phyloP scores from a whole-genome alignment of 2,113 vertebrate species.

The Megaleporinus macrocephalus region DNA sequence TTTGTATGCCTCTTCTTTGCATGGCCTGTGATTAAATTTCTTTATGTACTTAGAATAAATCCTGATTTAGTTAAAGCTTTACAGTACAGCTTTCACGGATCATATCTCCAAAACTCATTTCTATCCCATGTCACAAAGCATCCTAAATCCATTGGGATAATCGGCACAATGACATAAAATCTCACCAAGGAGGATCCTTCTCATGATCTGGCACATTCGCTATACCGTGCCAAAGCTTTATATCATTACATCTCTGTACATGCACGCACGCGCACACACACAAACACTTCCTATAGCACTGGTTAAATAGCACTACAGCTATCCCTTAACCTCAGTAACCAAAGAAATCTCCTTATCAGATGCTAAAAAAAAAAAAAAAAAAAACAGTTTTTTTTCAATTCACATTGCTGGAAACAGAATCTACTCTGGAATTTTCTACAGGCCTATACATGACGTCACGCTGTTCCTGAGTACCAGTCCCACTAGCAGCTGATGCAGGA shows the following conservation, averaged over 20 bases:
- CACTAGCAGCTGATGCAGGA: neutral
- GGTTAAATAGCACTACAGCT: neutral
- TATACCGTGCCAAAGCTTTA: neutral
- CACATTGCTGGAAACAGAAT: neutral
- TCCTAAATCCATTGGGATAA: slow-evolving; percentile 74
- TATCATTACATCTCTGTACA: neutral
- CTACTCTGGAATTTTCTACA: neutral
- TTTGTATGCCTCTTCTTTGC: neutral
- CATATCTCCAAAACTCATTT: slow-evolving; percentile 68
- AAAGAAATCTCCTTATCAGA: neutral
- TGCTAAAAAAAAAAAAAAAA: neutral
- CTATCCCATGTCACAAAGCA: slow-evolving; percentile 71
- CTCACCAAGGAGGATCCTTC: slow-evolving; percentile 59
- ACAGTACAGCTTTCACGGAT: slow-evolving; percentile 55
- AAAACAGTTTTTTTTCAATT: neutral
- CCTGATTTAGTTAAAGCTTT: slow-evolving; percentile 68
- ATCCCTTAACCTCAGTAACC: neutral
- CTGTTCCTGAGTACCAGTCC: neutral
- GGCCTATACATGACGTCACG: neutral
- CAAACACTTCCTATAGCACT: neutral
- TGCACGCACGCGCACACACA: neutral
- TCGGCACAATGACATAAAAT: slow-evolving; percentile 63
- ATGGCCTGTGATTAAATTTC: slow-evolving; percentile 51
- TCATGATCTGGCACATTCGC: slow-evolving; percentile 8
- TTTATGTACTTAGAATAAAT: slow-evolving; percentile 68